These are phyloP conservation scores for Carassius gibelio DNA, from an alignment of 2,113 vertebrate species.

Conservation along the genomic window DNA sequence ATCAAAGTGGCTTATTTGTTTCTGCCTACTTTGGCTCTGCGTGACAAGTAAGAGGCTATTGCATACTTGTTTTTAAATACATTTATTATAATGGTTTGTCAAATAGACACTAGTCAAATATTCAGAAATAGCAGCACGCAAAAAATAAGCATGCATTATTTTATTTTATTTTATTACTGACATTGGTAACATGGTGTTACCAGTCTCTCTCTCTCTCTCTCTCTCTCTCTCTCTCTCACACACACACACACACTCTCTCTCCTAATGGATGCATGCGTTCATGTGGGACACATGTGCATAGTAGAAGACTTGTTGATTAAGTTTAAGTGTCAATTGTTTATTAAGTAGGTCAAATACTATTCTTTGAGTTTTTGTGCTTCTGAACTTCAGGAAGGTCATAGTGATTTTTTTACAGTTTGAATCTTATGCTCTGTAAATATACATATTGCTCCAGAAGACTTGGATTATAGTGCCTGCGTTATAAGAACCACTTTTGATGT, in stretches of 20 bases:
- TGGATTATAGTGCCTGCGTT: neutral
- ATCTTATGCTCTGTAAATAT: neutral
- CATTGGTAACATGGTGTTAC: neutral
- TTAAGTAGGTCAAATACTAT: neutral
- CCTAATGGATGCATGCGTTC: neutral
- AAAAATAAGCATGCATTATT: neutral
- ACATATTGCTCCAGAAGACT: neutral
- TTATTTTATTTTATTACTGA: neutral
- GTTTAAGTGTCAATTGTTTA: neutral
- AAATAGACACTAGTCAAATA: too few species aligned
- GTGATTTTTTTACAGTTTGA: neutral
- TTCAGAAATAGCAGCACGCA: too few species aligned
- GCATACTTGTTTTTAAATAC: neutral
- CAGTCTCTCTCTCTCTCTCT: constrained; percentile 44
- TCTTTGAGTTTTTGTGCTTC: neutral
- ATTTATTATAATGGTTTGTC: too few species aligned
- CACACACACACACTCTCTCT: constrained; percentile 15
- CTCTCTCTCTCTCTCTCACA: constrained; percentile 39
- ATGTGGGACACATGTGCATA: too few species aligned
- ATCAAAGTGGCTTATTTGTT: constrained; percentile 20
- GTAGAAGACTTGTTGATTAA: constrained; percentile 11
- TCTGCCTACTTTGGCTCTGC: constrained; percentile 45
- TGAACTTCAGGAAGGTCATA: neutral
- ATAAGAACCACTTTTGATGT: neutral
- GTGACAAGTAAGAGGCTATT: constrained; percentile 43